Evolutionary conservation across 2,888 invertebrate genomes (phyloP).

Genomic region (Flexamia atlantica): DNA sequence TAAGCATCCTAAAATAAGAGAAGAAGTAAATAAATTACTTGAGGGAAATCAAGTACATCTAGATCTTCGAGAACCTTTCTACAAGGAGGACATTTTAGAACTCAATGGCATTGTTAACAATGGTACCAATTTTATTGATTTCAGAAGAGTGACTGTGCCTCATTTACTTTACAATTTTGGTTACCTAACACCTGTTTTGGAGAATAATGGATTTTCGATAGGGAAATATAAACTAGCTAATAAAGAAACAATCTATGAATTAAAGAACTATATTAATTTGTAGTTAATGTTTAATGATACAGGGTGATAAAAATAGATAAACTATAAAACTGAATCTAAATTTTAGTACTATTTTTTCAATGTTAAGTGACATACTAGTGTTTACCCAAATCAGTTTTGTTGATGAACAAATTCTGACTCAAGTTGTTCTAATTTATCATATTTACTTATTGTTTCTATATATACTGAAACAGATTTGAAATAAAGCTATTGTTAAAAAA

Average conservation of each 20-base stretch:
- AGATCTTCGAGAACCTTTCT: constrained; percentile 9
- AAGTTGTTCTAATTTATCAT: no score
- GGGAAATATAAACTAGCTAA: constrained; percentile 17
- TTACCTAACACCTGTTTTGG: background rate
- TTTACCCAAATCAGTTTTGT: no score
- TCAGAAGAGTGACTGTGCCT: constrained; percentile 20
- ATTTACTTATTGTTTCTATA: no score
- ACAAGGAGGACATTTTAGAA: constrained; percentile 20
- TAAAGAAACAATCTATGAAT: background rate
- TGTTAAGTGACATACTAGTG: no score
- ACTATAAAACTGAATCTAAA: background rate
- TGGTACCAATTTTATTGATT: background rate
- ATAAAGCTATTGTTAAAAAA: no score
- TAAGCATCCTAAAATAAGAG: background rate
- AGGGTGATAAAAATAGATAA: background rate
- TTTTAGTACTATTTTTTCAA: no score
- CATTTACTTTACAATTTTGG: constrained; percentile 34
- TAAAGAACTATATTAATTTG: background rate
- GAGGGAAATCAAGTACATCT: constrained; percentile 7
- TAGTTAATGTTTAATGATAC: constrained; percentile 6
- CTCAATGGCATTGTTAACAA: background rate
- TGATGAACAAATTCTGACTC: no score
- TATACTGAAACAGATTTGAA: no score
- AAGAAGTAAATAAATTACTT: background rate
- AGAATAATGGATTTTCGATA: constrained; percentile 18